Percentiles rank a stretch among this genome's conserved stretches.
Evolutionary conservation across 2,797 vertebrate species (phyloP).

Genomic region (Anisognathus igniventris): DNA sequence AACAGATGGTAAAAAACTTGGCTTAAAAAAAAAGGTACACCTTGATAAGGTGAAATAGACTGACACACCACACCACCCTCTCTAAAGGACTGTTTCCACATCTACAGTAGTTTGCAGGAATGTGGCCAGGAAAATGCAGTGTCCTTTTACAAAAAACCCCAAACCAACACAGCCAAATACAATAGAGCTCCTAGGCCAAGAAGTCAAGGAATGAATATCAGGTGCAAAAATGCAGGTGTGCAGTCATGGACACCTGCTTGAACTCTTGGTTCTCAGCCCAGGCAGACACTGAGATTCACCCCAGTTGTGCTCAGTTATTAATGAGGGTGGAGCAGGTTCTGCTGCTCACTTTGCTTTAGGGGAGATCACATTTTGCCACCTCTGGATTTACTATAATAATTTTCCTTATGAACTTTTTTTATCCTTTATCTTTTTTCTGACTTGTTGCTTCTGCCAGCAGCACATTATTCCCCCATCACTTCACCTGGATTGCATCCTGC

Average conservation of each 20-base stretch:
- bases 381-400: background rate
- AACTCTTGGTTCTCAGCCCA: background rate
- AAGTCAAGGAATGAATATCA: background rate
- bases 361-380: fast-evolving
- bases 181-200: background rate
- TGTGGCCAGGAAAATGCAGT: background rate
- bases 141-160: fast-evolving
- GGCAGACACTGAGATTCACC: background rate
- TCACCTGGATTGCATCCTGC: background rate
- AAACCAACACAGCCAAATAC: background rate
- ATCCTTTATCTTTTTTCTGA: background rate
- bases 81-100: background rate
- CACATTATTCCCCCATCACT: background rate
- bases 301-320: background rate
- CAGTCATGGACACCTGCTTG: background rate
- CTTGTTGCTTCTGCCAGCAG: background rate
- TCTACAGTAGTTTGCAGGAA: background rate
- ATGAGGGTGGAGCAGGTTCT: background rate
- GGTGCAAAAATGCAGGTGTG: background rate
- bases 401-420: background rate
- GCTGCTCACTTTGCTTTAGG: background rate
- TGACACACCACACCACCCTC: background rate
- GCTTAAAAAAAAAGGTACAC: background rate
- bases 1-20: background rate
- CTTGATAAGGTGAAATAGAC: background rate